Evolutionary conservation across 1,140 invertebrate species (phyloP), one percentile per base, ranked within the genome.

Genomic region (Acyrthosiphon pisum): DNA sequence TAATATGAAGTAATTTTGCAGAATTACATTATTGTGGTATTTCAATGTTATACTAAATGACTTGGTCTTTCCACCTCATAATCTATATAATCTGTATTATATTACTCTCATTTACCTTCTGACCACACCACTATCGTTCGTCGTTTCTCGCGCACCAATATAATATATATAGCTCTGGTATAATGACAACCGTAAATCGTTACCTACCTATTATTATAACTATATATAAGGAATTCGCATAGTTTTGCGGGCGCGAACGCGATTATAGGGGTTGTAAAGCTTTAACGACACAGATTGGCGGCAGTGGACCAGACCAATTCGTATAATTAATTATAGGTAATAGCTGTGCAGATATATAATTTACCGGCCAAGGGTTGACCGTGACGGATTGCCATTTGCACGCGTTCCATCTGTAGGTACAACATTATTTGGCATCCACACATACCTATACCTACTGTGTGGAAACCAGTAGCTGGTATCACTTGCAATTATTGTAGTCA

Each of bases 221-320:
- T 76, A 76, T 76, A 76, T 20, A n/a, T 76, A n/a, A 76, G 60
- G 60, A 76, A 76, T 76, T 76, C 30, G 14, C 6, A 14, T 76
- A n/a, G 60, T n/a, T 76, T 76, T 76, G 14, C 30, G 60, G 60
- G n/a, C n/a, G 60, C 30, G 60, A 35, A 76, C 60, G 60, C 60
- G 60, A 76, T 76, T 76, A 76, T n/a, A n/a, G 60, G 60, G 60
- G n/a, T 76, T n/a, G 60, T n/a, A 76, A 76, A 76, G 60, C 60
- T 18, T 14, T 68, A 68, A 68, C 60, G 30, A 76, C 30, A 76
- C 60, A 76, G 60, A 76, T 76, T 76, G 60, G 14, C 60, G 30
- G 60, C 60, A 76, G 60, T n/a, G 30, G 60, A 76, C 60, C 60
- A 76, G 14, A n/a, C 60, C 60, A 30, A n/a, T 76, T 76, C 60